phyloP scores from a whole-genome alignment of 2,797 vertebrate species.

The Channallabes apus region DNA sequence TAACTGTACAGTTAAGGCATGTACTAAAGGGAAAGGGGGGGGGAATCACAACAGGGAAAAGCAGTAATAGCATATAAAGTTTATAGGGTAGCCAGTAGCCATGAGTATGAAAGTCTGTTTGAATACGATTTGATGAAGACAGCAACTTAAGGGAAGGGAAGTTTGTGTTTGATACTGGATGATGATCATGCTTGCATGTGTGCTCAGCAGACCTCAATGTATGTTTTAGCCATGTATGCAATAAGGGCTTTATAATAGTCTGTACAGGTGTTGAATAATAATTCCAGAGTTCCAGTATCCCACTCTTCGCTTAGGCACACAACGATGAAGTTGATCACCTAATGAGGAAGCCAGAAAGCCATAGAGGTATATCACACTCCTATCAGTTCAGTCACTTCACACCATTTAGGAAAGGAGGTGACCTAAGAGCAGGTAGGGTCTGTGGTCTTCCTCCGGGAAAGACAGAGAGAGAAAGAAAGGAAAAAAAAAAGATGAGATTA shows the following conservation, averaged over 20 bases:
- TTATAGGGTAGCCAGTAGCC: constrained; percentile 55
- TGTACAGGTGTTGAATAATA: constrained; percentile 58
- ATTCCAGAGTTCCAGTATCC: constrained; percentile 45
- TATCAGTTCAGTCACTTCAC: constrained; percentile 9
- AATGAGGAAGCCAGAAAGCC: neutral
- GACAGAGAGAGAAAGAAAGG: neutral
- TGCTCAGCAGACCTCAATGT: constrained; percentile 37
- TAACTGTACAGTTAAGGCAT: constrained; percentile 81
- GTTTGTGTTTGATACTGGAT: constrained; percentile 1
- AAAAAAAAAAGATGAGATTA: neutral
- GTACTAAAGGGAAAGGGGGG: constrained; percentile 58
- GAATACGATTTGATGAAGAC: constrained; percentile 56
- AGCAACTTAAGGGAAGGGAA: constrained; percentile 16
- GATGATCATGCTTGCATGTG: constrained; percentile 40
- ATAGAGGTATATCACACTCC: neutral
- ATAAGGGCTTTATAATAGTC: constrained; percentile 33
- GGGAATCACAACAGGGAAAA: constrained; percentile 61
- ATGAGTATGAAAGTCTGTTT: constrained; percentile 36
- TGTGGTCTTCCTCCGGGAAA: neutral
- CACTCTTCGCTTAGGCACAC: constrained; percentile 19
- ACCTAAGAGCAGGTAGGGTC: neutral
- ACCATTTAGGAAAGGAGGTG: neutral
- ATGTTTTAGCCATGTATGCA: constrained; percentile 45
- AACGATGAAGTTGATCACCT: constrained; percentile 5
- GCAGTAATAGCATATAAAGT: constrained; percentile 55